Base-by-base conservation (phyloP, 1,140 invertebrate genomes). In the Drosophila athabasca region DNA sequence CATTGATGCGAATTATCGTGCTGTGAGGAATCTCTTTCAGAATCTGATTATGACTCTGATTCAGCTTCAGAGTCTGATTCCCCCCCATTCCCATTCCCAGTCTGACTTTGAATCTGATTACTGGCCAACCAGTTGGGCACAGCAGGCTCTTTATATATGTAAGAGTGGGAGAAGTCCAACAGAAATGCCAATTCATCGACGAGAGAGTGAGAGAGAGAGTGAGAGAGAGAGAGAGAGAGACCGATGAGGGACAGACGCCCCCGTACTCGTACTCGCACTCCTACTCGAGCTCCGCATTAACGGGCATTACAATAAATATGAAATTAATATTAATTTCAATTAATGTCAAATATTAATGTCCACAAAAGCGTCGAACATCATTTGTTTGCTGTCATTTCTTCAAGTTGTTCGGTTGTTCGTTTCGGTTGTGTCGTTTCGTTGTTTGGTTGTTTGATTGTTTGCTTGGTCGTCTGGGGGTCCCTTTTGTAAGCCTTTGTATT, bases 261-360 rank as follows among this genome's bases (percentile, higher is more conserved):
- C 54, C 65, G 66, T 65, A 77, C 67, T 72, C 39, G 31, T 5
- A 26, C 67, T 72, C 39, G 41, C 62, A 77, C 67, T 68, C 39
- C 31, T 5, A 26, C 67, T 72, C 39, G 41, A 67, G 22, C 44
- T 62, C 55, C 31, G 62, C 58, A 83, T 88, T 87, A 76, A 79
- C 74, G 54, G 62, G 62, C 57, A 85, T 80, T 85, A 88, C 68
- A 88, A 88, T 88, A 88, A 88, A 83, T 88, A 85, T 90, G 84
- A 89, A 90, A 90, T 90, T 89, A 90, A 90, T 90, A 90, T 90
- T 90, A 83, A 90, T 89, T 90, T 90, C 89, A 90, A 90, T 90
- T 90, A 90, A 90, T 89, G 89, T 90, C 89, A 90, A 80, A 87
- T 82, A 88, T 90, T 90, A 80, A 90, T 87, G 89, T 90, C 89